Evolutionary conservation across 2,113 vertebrate species (phyloP), one percentile per base, ranked within the genome.

Genomic region (Forbesichthys papilliferus): DNA sequence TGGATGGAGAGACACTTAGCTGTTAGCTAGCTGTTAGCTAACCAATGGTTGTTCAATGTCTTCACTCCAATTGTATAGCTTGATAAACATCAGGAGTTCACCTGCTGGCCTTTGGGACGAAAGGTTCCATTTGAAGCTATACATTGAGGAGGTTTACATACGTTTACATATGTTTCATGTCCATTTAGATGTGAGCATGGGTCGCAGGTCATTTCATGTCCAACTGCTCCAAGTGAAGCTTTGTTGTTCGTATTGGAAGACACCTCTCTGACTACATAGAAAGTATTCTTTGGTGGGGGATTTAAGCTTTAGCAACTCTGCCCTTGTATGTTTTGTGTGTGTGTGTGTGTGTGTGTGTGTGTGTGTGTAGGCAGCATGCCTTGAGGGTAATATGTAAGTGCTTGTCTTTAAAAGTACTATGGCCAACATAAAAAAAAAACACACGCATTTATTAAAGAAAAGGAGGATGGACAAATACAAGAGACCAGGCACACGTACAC

Each of bases 1-100:
- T 90, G 73, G 36, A 70, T 88, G 92, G 12, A 27, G 13, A n/a
- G 51, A 42, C 36, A 42, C 36, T 42, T 7, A 42, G 36, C 36
- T 52, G 49, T 52, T 51, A 51, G 49, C 10, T 51, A 20, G 20
- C 20, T 20, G 20, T 20, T 27, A 27, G 36, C 36, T 42, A 42
- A 42, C 36, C 0, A 8, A 42, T 42, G 36, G 7, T 42, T 42
- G 36, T 42, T 14, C 9, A 52, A 52, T 1, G 13, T 52, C 9
- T 4, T 52, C 49, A 52, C 49, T 52, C 11, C 9, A 10, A 52
- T 4, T 52, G 11, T 52, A 42, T 42, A 42, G 5, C 36, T 6
- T 42, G 5, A 5, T 8, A 42, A 52, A 14, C 49, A 52, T 52
- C 49, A 52, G 48, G 12, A 49, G 48, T 49, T 49, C 48, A 49